Conservation (phyloP, 2,113 vertebrate species). For the Dissostichus mawsoni region DNA sequence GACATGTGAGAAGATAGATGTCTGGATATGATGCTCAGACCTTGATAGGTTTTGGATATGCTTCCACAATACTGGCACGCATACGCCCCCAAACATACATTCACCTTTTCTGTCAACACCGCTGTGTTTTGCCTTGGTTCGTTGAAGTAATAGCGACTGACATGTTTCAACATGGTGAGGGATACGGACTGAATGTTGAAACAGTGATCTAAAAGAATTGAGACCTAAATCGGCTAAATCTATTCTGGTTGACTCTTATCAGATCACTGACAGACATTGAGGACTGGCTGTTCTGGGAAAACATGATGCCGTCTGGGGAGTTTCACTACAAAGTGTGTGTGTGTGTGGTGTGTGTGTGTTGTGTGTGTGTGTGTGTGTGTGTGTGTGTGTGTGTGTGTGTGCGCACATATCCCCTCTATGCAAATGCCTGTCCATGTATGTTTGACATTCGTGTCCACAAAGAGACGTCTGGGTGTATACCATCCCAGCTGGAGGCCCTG, state of each 20-base stretch:
- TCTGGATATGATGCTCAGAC: slow-evolving; percentile 40
- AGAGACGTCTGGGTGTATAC: neutral
- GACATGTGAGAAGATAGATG: slow-evolving; percentile 50
- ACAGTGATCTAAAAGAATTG: slow-evolving; percentile 54
- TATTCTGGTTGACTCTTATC: slow-evolving; percentile 64
- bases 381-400: no score
- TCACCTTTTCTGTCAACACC: slow-evolving; percentile 31
- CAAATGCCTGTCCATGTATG: slow-evolving; percentile 26
- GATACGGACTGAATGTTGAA: slow-evolving; percentile 19
- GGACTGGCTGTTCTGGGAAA: slow-evolving; percentile 44
- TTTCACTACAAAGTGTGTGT: slow-evolving; percentile 25
- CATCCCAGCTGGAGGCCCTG: slow-evolving; percentile 5
- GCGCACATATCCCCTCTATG: neutral
- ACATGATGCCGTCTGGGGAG: slow-evolving; percentile 33
- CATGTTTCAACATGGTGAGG: slow-evolving; percentile 24
- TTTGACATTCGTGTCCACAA: slow-evolving; percentile 44
- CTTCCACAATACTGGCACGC: neutral
- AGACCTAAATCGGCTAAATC: slow-evolving; percentile 47
- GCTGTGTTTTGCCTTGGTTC: slow-evolving; percentile 31
- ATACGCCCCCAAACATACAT: neutral
- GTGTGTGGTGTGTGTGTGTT: neutral
- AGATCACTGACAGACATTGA: slow-evolving; percentile 49
- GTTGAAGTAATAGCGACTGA: slow-evolving; percentile 54
- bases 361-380: neutral
- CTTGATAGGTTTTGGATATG: slow-evolving; percentile 39